Evolutionary conservation across 23 tunicate genomes (phyloP).

Genomic region (Halocynthia aurantium): DNA sequence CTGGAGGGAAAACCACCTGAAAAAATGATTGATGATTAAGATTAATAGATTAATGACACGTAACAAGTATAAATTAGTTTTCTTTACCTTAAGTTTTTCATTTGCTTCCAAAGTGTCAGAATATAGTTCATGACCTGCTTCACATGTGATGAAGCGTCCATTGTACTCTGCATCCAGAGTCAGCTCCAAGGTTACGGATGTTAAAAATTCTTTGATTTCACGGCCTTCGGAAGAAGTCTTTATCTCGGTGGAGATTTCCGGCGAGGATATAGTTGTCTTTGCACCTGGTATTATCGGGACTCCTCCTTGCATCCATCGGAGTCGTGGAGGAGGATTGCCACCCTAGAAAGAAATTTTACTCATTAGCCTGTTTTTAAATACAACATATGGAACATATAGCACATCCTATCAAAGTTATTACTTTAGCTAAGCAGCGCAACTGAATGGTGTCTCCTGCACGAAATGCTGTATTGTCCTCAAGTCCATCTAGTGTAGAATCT

Average conservation of each 20-base stretch:
- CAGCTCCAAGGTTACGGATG: constrained; percentile 8
- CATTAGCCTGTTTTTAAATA: not conserved
- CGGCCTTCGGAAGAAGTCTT: not conserved
- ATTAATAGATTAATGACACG: too few relatives aligned
- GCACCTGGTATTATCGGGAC: not conserved
- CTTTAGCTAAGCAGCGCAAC: constrained; percentile 38
- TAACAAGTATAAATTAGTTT: too few relatives aligned
- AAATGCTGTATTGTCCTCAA: not conserved
- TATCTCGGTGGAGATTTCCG: constrained; percentile 1
- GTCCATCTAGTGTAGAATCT: too few relatives aligned
- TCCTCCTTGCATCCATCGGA: constrained; percentile 41
- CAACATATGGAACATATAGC: not conserved
- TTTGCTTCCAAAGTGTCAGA: not conserved
- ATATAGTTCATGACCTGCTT: constrained; percentile 13
- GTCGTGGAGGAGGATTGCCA: constrained; percentile 48
- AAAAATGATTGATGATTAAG: too few relatives aligned
- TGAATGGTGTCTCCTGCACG: constrained; percentile 32
- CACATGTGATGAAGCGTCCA: not conserved
- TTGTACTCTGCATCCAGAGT: constrained; percentile 3
- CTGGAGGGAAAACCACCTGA: constrained; percentile 55
- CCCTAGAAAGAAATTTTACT: constrained; percentile 20
- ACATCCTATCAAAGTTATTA: constrained; percentile 3
- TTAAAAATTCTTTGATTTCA: not conserved
- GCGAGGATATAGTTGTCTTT: not conserved
- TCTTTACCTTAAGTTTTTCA: not conserved